A percentile compares a stretch with the other conserved stretches of the same genome.
These are phyloP conservation scores for Ptiloglossa arizonensis DNA, from an alignment of 1,140 invertebrate species.

Conservation along the genomic window DNA sequence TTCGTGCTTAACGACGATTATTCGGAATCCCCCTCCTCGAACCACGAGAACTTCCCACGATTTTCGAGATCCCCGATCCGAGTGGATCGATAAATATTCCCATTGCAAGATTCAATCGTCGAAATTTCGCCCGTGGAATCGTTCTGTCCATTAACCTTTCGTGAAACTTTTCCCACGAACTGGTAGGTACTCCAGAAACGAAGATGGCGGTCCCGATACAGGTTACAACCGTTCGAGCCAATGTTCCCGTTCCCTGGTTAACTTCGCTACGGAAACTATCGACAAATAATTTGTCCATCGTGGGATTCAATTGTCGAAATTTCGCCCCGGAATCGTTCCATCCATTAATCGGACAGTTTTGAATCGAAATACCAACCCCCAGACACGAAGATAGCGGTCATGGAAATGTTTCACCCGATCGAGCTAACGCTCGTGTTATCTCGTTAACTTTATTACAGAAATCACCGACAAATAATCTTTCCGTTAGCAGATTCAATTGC, in stretches of 20 bases:
- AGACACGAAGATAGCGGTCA: neutral
- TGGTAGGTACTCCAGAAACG: neutral
- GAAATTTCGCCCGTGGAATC: neutral
- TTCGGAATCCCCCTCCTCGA: conserved; percentile 6
- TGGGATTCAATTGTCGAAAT: conserved; percentile 25
- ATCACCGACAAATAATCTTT: neutral
- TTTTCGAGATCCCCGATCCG: neutral
- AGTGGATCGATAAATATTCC: conserved; percentile 4
- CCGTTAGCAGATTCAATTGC: neutral
- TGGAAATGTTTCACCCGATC: neutral
- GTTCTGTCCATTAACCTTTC: neutral
- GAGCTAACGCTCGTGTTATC: neutral
- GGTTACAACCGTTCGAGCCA: neutral
- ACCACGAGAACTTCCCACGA: neutral
- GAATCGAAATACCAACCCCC: too few species aligned
- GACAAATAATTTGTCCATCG: conserved; percentile 9
- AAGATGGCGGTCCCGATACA: neutral
- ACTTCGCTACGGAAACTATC: neutral
- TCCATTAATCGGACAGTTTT: conserved; percentile 26
- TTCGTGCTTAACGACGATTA: conserved; percentile 19
- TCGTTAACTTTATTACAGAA: neutral
- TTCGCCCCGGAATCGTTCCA: neutral
- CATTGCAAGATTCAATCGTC: conserved; percentile 6
- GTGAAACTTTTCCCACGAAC: neutral
- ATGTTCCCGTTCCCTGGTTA: neutral